Base-by-base conservation (phyloP, 2,888 invertebrate species). In the Sphaerophoria rueppellii region DNA sequence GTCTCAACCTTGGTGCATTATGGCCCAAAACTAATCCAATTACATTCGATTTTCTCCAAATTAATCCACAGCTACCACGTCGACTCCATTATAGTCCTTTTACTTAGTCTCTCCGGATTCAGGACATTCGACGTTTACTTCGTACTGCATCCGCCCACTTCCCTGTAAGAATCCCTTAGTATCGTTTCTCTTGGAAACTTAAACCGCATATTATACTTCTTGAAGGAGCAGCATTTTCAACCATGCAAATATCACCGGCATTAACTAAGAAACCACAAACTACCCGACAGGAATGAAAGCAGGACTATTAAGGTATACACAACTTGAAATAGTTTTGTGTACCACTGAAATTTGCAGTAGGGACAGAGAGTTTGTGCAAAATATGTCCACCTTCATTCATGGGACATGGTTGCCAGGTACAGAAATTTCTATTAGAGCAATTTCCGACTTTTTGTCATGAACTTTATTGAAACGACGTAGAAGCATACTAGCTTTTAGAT, bases 231-330 rank as follows among this genome's bases (percentile, higher is more conserved):
- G 65, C 50, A 65, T 50, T 65, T 65, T 37, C 67, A 76, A 79
- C 71, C 75, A 81, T 85, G 85, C 85, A 85, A 85, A 83, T 83
- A 80, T 83, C 75, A 80, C 54, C 79, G 83, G 67, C 63, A 83
- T 83, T 80, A 83, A 81, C 72, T 81, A 81, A 70, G 76, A 43
- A 85, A 85, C 85, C 85, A 12, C 85, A 85, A 85, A 85, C 85
- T 85, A 85, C 77, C 85, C 85, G 70, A 85, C 73, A 80, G 81
- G 85, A 85, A 85, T 85, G 85, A 85, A 81, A 85, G 85, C 85
- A 85, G 85, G 81, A 85, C 85, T 85, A 81, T 85, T 85, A 85
- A 85, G 85, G 81, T 80, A 85, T 11, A 54, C 6, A 48, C 60
- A 75, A 81, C 70, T 85, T 81, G 73, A 81, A 85, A 81, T 85